phyloP scores from a whole-genome alignment of 2,888 invertebrate species.

The Augochlorella aurata region DNA sequence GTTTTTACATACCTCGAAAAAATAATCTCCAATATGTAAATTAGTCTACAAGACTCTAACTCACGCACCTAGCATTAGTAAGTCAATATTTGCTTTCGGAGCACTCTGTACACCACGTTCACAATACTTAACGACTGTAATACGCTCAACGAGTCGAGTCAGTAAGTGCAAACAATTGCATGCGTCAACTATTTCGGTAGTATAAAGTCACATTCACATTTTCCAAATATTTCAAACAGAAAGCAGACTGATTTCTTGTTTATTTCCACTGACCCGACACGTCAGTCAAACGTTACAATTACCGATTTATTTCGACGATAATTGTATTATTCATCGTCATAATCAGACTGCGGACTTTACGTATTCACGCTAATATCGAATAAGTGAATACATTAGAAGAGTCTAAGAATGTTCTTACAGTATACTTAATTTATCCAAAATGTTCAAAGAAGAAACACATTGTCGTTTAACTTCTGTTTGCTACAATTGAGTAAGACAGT shows the following conservation, averaged over 20 bases:
- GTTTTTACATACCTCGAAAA: not conserved
- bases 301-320: not conserved
- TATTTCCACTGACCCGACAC: not conserved
- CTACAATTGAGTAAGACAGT: not conserved
- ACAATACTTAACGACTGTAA: not conserved
- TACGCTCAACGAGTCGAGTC: not conserved
- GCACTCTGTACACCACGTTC: slow-evolving; percentile 3
- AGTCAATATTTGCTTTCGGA: not conserved
- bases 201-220: not conserved
- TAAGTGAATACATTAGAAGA: too few relatives aligned
- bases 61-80: not conserved
- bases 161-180: not conserved
- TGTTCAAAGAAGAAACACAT: not conserved
- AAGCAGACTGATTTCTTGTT: not conserved
- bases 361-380: too few relatives aligned
- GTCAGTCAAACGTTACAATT: not conserved
- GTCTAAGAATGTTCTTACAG: too few relatives aligned
- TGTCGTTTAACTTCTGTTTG: not conserved
- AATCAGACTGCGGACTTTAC: too few relatives aligned
- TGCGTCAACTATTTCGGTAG: not conserved
- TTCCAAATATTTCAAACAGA: not conserved
- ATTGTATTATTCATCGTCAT: too few relatives aligned
- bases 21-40: not conserved
- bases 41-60: not conserved
- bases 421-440: too few relatives aligned